Base-by-base conservation (phyloP, 2,797 vertebrate genomes). In the Myotis vivesi region DNA sequence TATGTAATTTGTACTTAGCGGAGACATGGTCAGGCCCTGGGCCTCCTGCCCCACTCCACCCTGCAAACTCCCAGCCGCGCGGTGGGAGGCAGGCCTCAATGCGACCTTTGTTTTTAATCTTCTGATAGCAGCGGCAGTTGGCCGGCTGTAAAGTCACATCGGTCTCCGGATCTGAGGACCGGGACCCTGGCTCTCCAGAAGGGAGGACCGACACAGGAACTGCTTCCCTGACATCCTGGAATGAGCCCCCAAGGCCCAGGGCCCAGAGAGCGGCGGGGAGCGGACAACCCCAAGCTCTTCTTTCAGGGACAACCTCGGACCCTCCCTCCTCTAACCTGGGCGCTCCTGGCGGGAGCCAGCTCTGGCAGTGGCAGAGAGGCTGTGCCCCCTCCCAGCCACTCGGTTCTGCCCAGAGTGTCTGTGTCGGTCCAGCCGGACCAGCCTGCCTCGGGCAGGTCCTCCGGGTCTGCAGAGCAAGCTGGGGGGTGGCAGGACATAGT, bases 1-100 rank as follows among this genome's bases (percentile, higher is more conserved):
- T 98, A 98, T 99, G 99, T 99, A 99, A 99, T 99, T 98, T 99
- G 98, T 98, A 98, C 98, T 99, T 98, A 98, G 98, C 94, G 95
- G 97, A 98, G 97, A 98, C 97, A 98, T 98, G 98, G 98, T 98
- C 98, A 97, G 98, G 97, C 98, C 98, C 97, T 98, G 98, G 97
- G 94, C 97, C 97, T 94, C 96, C 81, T 55, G 57, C 88, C 68
- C 62, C 44, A 62, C 6, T 2, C 69, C 57, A 95, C 75, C 94
- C 98, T 94, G 97, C 96, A 97, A 97, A 98, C 96, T 97, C 98
- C 98, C 98, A 98, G 98, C 96, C 97, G 96, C 98, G 95, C 95
- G 84, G 98, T 99, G 98, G 99, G 99, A 98, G 98, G 98, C 97
- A 98, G 97, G 97, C 98, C 98, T 99, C 98, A 98, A 98, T 98